phyloP scores from a whole-genome alignment of 1,140 invertebrate genomes.

The Aphelenchoides besseyi region DNA sequence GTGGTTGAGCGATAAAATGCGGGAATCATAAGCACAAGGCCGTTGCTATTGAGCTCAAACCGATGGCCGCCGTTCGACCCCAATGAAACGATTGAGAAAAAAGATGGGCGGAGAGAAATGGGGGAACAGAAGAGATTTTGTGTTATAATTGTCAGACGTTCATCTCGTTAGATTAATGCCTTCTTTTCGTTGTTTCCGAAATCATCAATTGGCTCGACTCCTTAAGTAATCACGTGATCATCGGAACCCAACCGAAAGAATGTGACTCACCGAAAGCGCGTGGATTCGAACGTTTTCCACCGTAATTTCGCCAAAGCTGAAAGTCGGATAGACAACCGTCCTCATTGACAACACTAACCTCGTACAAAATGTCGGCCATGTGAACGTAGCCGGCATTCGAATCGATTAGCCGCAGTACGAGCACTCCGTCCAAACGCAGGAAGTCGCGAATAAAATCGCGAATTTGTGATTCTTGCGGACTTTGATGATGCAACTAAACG shows the following conservation, averaged over 20 bases:
- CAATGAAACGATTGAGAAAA: too few relatives aligned
- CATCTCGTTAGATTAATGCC: background rate
- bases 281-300: background rate
- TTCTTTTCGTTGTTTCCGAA: background rate
- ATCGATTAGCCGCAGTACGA: constrained; percentile 44
- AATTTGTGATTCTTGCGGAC: constrained; percentile 14
- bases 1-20: too few relatives aligned
- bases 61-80: too few relatives aligned
- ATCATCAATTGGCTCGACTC: background rate
- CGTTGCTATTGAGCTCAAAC: too few relatives aligned
- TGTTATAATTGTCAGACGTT: background rate
- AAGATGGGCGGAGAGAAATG: background rate
- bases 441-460: constrained; percentile 35
- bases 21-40: too few relatives aligned
- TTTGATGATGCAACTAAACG: constrained; percentile 34
- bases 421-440: constrained; percentile 40
- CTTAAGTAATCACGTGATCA: too few relatives aligned
- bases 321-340: background rate
- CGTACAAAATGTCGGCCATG: constrained; percentile 51
- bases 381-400: constrained; percentile 48
- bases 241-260: background rate
- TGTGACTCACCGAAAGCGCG: background rate
- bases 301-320: constrained; percentile 17
- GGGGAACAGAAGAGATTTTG: background rate
- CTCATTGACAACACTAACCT: constrained; percentile 6